Evolutionary conservation across 2,113 vertebrate genomes (phyloP), one percentile per base, ranked within the genome.

Genomic region (Sceloporus undulatus): DNA sequence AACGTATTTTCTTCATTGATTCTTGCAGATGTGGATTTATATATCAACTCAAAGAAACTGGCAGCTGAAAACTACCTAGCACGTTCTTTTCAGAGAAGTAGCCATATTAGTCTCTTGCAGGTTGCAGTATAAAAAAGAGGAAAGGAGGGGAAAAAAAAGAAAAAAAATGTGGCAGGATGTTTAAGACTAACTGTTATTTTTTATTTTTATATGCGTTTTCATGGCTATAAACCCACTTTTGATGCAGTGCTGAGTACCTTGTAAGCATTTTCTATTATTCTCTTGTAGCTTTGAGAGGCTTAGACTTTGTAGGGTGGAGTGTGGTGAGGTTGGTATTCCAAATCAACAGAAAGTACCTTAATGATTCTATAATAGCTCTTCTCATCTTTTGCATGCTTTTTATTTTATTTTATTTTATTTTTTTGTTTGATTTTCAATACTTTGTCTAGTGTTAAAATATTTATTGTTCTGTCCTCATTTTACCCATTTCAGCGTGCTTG

Each of bases 311-410:
- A 82, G 70, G 52, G 23, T 5, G 14, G 16, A 11, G 52, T 1
- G 6, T 14, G 27, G 68, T 27, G 16, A n/a, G 13, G 27, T 19
- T 83, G 40, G 9, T 83, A 2, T n/a, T 7, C 6, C 23, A 16
- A 34, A 65, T 19, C 25, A 70, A 11, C 70, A 52, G 16, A 52
- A 52, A 70, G 8, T n/a, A 83, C 42, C 84, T 92, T 93, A 90
- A 78, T 81, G 85, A 59, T 79, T 34, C 0, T 3, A 84, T 92
- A 85, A 84, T 93, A 92, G 89, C 85, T 84, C 27, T 81, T 83
- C 0, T 80, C 71, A 91, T 94, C 89, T 87, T 88, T 68, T 48
- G 14, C 0, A 0, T 75, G 82, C 71, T 88, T 18, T 42, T 27
- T 56, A 84, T 34, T 34, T 34, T 56, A 84, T 34, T 34, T 34